Conservation (phyloP, 2,888 invertebrate genomes). For the Tipula confusa region DNA sequence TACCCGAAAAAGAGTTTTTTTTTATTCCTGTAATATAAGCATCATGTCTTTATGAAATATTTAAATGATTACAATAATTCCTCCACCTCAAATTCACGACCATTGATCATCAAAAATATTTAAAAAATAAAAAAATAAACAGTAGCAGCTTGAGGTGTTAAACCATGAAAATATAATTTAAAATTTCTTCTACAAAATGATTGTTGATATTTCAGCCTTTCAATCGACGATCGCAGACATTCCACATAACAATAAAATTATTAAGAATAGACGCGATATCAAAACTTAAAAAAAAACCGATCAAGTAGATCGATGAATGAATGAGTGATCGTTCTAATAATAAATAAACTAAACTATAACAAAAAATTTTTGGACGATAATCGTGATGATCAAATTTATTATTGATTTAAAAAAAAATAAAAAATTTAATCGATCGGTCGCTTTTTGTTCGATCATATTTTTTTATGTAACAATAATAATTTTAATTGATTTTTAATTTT, state of each 20-base stretch:
- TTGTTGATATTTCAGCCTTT: conserved; percentile 13
- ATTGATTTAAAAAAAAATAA: not conserved
- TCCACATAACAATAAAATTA: not conserved
- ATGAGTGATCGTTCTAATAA: not conserved
- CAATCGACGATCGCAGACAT: not conserved
- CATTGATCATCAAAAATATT: not conserved
- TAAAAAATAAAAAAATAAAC: too few species aligned
- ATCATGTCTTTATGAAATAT: not conserved
- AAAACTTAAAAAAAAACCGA: not conserved
- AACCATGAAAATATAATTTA: conserved; percentile 29
- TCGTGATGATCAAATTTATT: conserved; percentile 25
- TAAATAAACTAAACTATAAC: not conserved
- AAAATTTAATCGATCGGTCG: conserved; percentile 3
- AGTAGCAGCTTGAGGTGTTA: conserved; percentile 29
- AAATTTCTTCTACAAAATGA: not conserved
- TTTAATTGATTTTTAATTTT: conserved; percentile 21
- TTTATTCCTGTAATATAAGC: too few species aligned
- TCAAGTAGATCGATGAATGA: not conserved
- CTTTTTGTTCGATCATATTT: conserved; percentile 6
- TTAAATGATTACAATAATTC: not conserved
- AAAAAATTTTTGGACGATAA: not conserved
- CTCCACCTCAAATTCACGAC: not conserved
- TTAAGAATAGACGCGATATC: not conserved
- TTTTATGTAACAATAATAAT: conserved; percentile 4
- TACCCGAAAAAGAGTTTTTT: too few species aligned